These are phyloP conservation scores for Dipodomys stephensi DNA, from an alignment of 2,113 vertebrate genomes.

Conservation along the genomic window DNA sequence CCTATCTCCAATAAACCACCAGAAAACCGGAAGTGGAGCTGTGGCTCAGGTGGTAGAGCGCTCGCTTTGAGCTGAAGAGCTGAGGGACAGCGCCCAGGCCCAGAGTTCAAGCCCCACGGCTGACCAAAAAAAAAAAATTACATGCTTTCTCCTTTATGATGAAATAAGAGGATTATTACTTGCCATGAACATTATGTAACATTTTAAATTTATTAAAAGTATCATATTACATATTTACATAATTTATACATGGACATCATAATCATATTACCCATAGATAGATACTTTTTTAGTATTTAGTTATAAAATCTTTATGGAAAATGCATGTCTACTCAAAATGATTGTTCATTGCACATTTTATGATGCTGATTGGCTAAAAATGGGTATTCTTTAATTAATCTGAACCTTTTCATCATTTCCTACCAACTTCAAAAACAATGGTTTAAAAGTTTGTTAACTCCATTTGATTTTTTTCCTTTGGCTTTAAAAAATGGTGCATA, in stretches of 20 bases:
- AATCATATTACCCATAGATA: neutral
- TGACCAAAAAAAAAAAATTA: too few species aligned
- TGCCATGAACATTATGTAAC: neutral
- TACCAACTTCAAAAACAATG: neutral
- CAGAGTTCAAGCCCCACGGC: too few species aligned
- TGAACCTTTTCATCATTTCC: neutral
- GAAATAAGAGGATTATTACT: slow-evolving; percentile 41
- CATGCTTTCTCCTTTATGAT: neutral
- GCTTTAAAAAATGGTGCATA: too few species aligned
- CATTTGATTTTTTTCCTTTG: neutral
- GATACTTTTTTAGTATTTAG: neutral
- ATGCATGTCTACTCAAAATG: neutral
- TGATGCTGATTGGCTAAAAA: neutral
- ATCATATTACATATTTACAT: neutral
- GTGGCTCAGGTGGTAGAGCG: too few species aligned
- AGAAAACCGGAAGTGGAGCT: too few species aligned
- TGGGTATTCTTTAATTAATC: neutral
- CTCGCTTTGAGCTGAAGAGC: too few species aligned
- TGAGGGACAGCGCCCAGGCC: too few species aligned
- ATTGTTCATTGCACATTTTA: neutral
- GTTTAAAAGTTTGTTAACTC: neutral
- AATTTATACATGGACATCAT: neutral
- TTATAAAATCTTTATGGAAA: slow-evolving; percentile 50
- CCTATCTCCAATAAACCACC: too few species aligned
- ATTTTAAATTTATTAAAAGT: slow-evolving; percentile 21